These are phyloP conservation scores for Dendrocincla tyrannina DNA, from an alignment of 2,797 vertebrate species.

Conservation along the genomic window DNA sequence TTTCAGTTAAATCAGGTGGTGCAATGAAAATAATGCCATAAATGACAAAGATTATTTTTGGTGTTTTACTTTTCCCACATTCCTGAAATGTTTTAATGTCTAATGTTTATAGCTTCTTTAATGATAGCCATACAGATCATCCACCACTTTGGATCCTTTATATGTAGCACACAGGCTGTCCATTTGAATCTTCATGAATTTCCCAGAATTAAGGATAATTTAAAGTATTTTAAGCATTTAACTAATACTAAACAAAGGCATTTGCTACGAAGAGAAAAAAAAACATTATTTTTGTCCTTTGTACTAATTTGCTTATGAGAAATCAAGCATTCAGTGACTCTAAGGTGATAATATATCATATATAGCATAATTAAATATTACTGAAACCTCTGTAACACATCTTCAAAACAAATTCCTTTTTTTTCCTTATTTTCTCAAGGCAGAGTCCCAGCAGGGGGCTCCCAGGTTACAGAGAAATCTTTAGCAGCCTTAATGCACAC, in stretches of 20 bases:
- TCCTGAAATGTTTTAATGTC: background rate
- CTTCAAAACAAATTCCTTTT: background rate
- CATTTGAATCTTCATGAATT: background rate
- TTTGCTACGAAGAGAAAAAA: background rate
- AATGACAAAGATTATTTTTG: background rate
- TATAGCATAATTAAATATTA: background rate
- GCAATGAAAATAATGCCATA: background rate
- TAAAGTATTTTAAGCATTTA: background rate
- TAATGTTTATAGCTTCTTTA: background rate
- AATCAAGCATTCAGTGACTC: background rate
- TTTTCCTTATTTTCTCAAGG: background rate
- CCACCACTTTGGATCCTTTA: background rate
- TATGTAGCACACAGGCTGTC: background rate
- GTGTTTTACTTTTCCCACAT: background rate
- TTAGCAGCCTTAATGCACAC: background rate
- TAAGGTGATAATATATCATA: background rate
- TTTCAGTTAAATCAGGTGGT: background rate
- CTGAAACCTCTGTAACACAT: background rate
- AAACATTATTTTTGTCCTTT: background rate
- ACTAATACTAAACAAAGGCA: background rate
- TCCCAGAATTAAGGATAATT: background rate
- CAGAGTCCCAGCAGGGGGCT: slow-evolving; percentile 69
- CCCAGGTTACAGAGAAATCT: slow-evolving; percentile 50
- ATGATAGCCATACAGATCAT: background rate
- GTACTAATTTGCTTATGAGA: background rate